Percentiles rank a stretch among this genome's conserved stretches.
phyloP scores from a whole-genome alignment of 1,140 invertebrate genomes.

The Carcinoscorpius rotundicauda region DNA sequence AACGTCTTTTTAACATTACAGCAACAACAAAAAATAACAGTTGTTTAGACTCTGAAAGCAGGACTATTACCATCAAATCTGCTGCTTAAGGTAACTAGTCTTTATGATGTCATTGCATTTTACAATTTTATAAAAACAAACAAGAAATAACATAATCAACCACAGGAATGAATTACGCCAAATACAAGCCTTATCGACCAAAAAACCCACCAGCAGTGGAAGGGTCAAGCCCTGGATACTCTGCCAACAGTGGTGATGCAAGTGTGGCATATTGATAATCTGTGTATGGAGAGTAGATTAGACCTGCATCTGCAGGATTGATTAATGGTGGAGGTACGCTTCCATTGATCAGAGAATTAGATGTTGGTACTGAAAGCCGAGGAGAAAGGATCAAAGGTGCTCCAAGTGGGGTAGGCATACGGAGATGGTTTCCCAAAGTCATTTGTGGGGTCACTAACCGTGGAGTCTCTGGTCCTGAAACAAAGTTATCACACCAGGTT shows the following conservation, averaged over 20 bases:
- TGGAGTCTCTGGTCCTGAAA: conserved; percentile 17
- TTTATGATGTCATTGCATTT: no score
- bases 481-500: no score
- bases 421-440: conserved; percentile 47
- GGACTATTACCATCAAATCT: no score
- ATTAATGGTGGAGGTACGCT: conserved; percentile 43
- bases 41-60: no score
- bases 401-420: conserved; percentile 43
- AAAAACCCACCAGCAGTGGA: not conserved
- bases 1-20: no score
- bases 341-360: conserved; percentile 49
- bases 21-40: no score
- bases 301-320: conserved; percentile 32
- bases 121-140: no score
- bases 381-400: conserved; percentile 78
- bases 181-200: no score
- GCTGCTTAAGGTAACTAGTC: no score
- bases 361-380: conserved; percentile 62
- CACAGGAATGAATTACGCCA: no score
- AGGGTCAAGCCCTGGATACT: conserved; percentile 47
- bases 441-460: conserved; percentile 48
- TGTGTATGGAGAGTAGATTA: conserved; percentile 65
- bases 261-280: conserved; percentile 70
- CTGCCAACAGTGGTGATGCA: conserved; percentile 63
- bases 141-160: no score